Conservation (phyloP, 2,888 invertebrate species). For the Megaustenia siamemsis region DNA sequence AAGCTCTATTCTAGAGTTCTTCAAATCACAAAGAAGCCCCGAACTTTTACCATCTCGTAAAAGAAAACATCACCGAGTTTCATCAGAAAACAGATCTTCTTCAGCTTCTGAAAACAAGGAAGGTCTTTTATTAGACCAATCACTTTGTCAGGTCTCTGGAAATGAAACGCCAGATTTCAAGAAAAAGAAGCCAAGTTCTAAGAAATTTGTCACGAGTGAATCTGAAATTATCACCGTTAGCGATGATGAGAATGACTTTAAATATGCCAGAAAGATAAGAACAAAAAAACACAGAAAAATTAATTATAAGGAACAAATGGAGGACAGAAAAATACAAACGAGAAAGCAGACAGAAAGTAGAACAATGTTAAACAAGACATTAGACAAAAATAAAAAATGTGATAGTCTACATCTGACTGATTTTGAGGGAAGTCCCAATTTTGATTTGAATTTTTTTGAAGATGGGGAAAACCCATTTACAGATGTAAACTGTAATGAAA, state of each 20-base stretch:
- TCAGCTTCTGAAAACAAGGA: too few relatives aligned
- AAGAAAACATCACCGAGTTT: background rate
- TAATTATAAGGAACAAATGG: background rate
- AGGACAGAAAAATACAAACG: background rate
- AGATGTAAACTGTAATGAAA: background rate
- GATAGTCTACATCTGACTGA: background rate
- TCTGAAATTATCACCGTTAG: slow-evolving; percentile 48
- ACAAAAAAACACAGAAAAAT: background rate
- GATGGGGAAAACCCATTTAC: background rate
- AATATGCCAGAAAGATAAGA: background rate
- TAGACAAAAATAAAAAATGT: background rate
- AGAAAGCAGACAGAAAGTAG: background rate
- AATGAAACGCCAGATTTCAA: background rate
- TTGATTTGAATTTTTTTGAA: background rate
- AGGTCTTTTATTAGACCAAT: background rate
- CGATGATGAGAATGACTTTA: slow-evolving; percentile 51
- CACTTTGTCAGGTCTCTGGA: background rate
- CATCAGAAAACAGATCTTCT: background rate
- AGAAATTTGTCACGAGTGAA: background rate
- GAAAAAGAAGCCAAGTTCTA: background rate
- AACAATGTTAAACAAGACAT: too few relatives aligned
- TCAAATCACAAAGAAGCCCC: slow-evolving; percentile 57
- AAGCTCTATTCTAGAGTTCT: slow-evolving; percentile 71
- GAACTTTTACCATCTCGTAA: background rate
- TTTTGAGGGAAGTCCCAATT: background rate